Evolutionary conservation across 2,797 vertebrate species (phyloP).

Genomic region (Carcharodon carcharias): DNA sequence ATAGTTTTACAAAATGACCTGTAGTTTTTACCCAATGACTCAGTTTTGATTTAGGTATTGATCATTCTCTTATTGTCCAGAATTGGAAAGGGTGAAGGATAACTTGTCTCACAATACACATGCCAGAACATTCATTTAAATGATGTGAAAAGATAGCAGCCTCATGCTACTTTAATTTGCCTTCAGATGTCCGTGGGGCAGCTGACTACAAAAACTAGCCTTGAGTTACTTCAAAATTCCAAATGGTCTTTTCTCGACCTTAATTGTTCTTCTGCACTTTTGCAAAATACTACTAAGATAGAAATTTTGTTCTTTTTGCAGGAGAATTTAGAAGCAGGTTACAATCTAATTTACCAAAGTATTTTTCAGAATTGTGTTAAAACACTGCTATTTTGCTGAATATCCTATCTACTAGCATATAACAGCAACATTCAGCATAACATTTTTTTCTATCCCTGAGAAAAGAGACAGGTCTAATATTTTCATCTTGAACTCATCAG

Average conservation of each 20-base stretch:
- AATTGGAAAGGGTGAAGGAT: constrained; percentile 15
- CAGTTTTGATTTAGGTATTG: background rate
- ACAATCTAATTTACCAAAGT: background rate
- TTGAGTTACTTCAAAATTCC: background rate
- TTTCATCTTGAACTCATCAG: too few species aligned
- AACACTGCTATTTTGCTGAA: background rate
- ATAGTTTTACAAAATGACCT: background rate
- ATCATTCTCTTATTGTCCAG: background rate
- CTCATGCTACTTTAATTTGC: background rate
- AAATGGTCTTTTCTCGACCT: background rate
- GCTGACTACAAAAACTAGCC: background rate
- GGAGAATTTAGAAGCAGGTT: background rate
- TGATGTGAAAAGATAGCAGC: constrained; percentile 13
- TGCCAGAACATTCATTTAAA: constrained; percentile 19
- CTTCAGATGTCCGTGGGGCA: background rate
- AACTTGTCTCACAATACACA: background rate
- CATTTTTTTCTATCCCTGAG: background rate
- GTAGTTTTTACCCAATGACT: background rate
- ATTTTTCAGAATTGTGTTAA: background rate
- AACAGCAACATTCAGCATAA: background rate
- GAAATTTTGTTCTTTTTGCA: background rate
- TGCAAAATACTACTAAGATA: background rate
- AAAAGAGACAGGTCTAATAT: too few species aligned
- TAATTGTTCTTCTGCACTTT: background rate
- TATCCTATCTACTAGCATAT: background rate